These are phyloP conservation scores for Oophaga pumilio DNA, from an alignment of 2,113 vertebrate genomes.

Conservation along the genomic window DNA sequence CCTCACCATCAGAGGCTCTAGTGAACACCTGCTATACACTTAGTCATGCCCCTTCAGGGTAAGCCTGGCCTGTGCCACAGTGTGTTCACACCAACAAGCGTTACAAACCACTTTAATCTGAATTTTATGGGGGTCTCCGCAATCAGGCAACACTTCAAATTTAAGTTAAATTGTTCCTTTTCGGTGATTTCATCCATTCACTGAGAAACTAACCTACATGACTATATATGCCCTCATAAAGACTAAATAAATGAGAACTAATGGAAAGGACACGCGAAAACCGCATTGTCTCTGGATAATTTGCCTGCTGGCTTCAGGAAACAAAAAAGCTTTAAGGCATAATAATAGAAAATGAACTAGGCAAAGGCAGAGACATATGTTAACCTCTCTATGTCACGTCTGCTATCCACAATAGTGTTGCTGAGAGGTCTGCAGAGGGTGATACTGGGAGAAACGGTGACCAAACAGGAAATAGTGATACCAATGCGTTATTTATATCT, in stretches of 20 bases:
- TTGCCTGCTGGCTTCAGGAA: slow-evolving; percentile 30
- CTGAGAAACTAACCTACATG: not conserved
- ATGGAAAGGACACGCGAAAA: slow-evolving; percentile 26
- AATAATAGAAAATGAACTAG: slow-evolving; percentile 39
- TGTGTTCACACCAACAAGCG: too few relatives aligned
- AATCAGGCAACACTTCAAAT: too few relatives aligned
- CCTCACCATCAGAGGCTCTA: too few relatives aligned
- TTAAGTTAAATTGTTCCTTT: too few relatives aligned
- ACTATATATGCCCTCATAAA: not conserved
- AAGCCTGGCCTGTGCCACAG: too few relatives aligned
- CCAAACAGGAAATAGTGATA: slow-evolving; percentile 36
- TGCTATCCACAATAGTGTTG: slow-evolving; percentile 24
- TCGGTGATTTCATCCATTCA: not conserved
- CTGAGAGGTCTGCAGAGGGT: slow-evolving; percentile 13
- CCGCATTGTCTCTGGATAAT: slow-evolving; percentile 17
- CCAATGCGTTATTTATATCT: slow-evolving; percentile 24
- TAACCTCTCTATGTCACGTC: slow-evolving; percentile 29
- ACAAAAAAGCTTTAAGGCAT: slow-evolving; percentile 38
- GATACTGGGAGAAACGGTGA: slow-evolving; percentile 42
- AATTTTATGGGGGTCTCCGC: too few relatives aligned
- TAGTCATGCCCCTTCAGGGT: too few relatives aligned
- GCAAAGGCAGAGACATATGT: slow-evolving; percentile 33
- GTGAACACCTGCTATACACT: too few relatives aligned
- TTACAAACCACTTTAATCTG: too few relatives aligned
- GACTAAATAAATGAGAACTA: slow-evolving; percentile 20